Conservation (phyloP, 2,888 invertebrate species). For the Drosophila mayaguana region DNA sequence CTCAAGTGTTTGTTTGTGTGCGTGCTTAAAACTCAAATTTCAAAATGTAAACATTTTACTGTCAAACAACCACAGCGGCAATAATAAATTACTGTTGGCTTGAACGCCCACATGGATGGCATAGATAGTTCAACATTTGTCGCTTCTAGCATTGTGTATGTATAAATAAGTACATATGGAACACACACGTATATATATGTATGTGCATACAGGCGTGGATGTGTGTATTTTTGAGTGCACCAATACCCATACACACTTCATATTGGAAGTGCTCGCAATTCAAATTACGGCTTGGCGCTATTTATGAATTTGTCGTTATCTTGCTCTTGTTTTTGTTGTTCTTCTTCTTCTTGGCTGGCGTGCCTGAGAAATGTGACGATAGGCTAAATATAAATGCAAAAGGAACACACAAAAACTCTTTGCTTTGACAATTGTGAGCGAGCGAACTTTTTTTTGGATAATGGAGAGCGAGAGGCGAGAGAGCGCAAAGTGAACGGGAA, state of each 20-base stretch:
- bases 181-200: conserved; percentile 1
- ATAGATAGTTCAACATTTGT: conserved; percentile 45
- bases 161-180: conserved; percentile 25
- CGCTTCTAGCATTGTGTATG: conserved; percentile 6
- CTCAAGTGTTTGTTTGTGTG: conserved; percentile 9
- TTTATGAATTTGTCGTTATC: conserved; percentile 56
- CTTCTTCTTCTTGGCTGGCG: conserved; percentile 11
- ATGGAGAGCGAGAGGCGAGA: conserved; percentile 6
- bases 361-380: conserved; percentile 43
- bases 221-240: conserved; percentile 8
- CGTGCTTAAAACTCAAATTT: conserved; percentile 46
- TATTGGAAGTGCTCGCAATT: conserved; percentile 53
- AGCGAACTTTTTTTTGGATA: conserved; percentile 30
- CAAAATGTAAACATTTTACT: conserved; percentile 52
- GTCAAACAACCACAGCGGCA: conserved; percentile 12
- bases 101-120: conserved; percentile 61
- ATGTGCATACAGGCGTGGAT: neutral
- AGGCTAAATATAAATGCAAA: conserved; percentile 61
- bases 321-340: conserved; percentile 20
- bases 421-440: conserved; percentile 47
- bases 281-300: conserved; percentile 63
- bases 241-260: conserved; percentile 15
- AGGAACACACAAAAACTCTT: conserved; percentile 52
- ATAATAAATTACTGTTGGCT: conserved; percentile 43
- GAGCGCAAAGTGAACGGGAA: conserved; percentile 6